Percentiles rank a stretch among this genome's conserved stretches.
phyloP scores from a whole-genome alignment of 2,797 vertebrate genomes.

The Alectoris magna region DNA sequence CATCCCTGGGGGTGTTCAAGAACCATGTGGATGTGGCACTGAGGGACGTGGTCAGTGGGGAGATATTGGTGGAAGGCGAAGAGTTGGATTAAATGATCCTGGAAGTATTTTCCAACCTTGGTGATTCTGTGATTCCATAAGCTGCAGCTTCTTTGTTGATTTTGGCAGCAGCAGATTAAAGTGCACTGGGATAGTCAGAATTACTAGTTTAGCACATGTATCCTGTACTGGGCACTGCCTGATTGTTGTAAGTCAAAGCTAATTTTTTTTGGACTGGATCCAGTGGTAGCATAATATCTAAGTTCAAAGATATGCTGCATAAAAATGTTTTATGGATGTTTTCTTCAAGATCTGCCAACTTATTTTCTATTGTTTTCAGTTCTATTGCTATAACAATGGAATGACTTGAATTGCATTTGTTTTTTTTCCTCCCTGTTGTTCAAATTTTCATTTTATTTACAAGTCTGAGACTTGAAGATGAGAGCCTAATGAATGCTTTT shows the following conservation, averaged over 20 bases:
- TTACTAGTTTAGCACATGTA: background rate
- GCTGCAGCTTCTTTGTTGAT: background rate
- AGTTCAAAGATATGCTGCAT: conserved; percentile 42
- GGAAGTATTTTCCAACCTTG: too few species aligned
- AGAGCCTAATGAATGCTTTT: conserved; percentile 70
- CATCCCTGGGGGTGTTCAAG: too few species aligned
- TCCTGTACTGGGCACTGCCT: background rate
- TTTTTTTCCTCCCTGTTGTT: conserved; percentile 31
- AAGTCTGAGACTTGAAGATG: conserved; percentile 56
- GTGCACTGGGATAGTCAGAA: background rate
- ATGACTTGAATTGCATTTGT: conserved; percentile 58
- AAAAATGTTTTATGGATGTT: conserved; percentile 39
- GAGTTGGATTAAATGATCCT: too few species aligned
- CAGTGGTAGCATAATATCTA: background rate
- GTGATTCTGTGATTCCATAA: background rate
- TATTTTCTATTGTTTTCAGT: conserved; percentile 29
- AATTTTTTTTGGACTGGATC: background rate
- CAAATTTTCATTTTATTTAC: conserved; percentile 66
- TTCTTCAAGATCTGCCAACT: conserved; percentile 46
- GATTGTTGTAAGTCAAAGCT: background rate
- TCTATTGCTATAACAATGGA: conserved; percentile 54
- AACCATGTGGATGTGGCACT: too few species aligned
- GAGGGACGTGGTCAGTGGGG: too few species aligned
- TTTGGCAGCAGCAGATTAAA: background rate
- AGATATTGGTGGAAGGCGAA: too few species aligned